These are phyloP conservation scores for Aspidiotus rigidus DNA, from an alignment of 2,888 invertebrate species.

Conservation along the genomic window DNA sequence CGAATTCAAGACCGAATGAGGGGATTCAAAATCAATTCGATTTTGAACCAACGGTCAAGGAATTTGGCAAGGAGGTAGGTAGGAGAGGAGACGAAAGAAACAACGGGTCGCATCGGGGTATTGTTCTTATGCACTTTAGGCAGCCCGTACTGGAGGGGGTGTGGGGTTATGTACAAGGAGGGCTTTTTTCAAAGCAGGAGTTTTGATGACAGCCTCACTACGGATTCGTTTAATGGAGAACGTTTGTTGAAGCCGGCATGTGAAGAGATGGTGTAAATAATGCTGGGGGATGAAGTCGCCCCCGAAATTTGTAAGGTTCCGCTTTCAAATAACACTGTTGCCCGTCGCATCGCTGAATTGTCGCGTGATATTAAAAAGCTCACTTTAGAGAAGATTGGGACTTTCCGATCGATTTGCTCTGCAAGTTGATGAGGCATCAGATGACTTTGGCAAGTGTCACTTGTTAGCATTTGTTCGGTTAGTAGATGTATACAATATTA, in stretches of 20 bases:
- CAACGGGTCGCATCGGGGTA: too few species aligned
- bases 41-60: too few species aligned
- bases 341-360: slow-evolving; percentile 6
- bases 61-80: too few species aligned
- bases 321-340: slow-evolving; percentile 10
- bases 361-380: slow-evolving; percentile 1
- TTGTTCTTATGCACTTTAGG: too few species aligned
- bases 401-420: not conserved
- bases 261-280: slow-evolving; percentile 16
- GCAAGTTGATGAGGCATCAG: not conserved
- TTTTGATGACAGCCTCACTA: too few species aligned
- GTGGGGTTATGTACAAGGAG: too few species aligned
- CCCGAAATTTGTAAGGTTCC: slow-evolving; percentile 20
- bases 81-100: too few species aligned
- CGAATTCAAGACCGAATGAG: too few species aligned
- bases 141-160: too few species aligned
- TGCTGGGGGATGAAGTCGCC: slow-evolving; percentile 20
- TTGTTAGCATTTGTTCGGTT: not conserved
- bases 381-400: not conserved
- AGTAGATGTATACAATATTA: not conserved
- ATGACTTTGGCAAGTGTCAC: not conserved
- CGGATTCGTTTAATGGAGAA: too few species aligned
- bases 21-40: too few species aligned
- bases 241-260: slow-evolving; percentile 15
- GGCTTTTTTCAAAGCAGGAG: too few species aligned